phyloP scores from a whole-genome alignment of 2,888 invertebrate species.

The Morpho achilles region DNA sequence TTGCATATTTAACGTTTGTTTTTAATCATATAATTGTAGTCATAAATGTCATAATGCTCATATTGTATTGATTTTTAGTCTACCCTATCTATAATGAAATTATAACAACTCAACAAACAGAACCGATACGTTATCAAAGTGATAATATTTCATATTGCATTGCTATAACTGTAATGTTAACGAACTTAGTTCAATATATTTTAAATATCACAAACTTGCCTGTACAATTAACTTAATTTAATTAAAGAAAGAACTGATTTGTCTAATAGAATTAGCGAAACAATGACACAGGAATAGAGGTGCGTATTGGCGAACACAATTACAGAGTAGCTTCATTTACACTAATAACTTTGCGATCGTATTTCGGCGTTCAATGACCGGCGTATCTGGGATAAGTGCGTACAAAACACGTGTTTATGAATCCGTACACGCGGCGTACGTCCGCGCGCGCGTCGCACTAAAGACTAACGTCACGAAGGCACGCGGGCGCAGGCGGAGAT shows the following conservation, averaged over 20 bases:
- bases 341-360: constrained; percentile 17
- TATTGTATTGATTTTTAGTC: constrained; percentile 4
- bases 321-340: constrained; percentile 18
- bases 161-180: constrained; percentile 10
- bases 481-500: constrained; percentile 48
- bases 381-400: constrained; percentile 25
- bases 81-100: background rate
- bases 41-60: too few relatives aligned
- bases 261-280: constrained; percentile 26
- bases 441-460: constrained; percentile 60
- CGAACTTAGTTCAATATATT: constrained; percentile 9
- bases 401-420: constrained; percentile 19
- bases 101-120: constrained; percentile 1
- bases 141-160: constrained; percentile 1
- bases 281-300: constrained; percentile 3
- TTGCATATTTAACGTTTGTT: too few relatives aligned
- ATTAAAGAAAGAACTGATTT: constrained; percentile 6
- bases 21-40: too few relatives aligned
- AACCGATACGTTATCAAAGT: constrained; percentile 21
- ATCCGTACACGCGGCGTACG: constrained; percentile 48
- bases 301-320: too few relatives aligned
- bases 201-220: constrained; percentile 5
- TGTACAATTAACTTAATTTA: constrained; percentile 4
- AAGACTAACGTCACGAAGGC: constrained; percentile 45
- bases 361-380: constrained; percentile 36